phyloP scores from a whole-genome alignment of 2,888 invertebrate genomes.

The Nymphalis c-album region DNA sequence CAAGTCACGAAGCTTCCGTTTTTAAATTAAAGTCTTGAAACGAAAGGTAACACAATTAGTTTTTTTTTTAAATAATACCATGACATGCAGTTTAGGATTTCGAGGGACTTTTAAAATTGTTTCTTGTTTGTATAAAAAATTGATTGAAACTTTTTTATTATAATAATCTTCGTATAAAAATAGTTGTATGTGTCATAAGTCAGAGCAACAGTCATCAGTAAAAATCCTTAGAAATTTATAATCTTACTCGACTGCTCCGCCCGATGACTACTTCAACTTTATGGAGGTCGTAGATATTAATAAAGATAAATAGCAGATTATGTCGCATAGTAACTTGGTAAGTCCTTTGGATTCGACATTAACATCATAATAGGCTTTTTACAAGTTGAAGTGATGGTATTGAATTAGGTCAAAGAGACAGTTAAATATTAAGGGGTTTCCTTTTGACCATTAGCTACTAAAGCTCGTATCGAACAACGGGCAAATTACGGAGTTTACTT shows the following conservation, averaged over 20 bases:
- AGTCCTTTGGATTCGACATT: slow-evolving; percentile 51
- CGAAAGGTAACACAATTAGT: slow-evolving; percentile 47
- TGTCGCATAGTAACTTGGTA: slow-evolving; percentile 45
- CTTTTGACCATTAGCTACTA: background rate
- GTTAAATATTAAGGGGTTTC: background rate
- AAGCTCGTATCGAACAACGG: slow-evolving; percentile 9
- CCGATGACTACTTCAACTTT: slow-evolving; percentile 48
- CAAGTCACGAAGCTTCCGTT: slow-evolving; percentile 77
- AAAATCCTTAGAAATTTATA: slow-evolving; percentile 13
- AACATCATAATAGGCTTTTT: slow-evolving; percentile 47
- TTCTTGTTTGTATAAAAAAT: slow-evolving; percentile 8
- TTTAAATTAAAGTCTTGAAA: slow-evolving; percentile 62
- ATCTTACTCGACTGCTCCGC: slow-evolving; percentile 39
- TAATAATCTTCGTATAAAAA: background rate
- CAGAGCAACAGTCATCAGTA: slow-evolving; percentile 3
- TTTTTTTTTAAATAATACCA: slow-evolving; percentile 20
- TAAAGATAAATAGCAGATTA: slow-evolving; percentile 64
- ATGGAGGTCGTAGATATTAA: slow-evolving; percentile 57
- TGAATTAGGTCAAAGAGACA: slow-evolving; percentile 46
- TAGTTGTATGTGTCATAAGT: background rate
- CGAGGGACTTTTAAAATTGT: slow-evolving; percentile 6
- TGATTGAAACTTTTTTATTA: slow-evolving; percentile 1
- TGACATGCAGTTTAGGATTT: slow-evolving; percentile 12
- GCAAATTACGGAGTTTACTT: slow-evolving; percentile 52
- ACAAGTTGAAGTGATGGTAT: slow-evolving; percentile 32